These are phyloP conservation scores for Diploscapter pachys DNA, from an alignment of 1,140 invertebrate genomes.

Conservation along the genomic window DNA sequence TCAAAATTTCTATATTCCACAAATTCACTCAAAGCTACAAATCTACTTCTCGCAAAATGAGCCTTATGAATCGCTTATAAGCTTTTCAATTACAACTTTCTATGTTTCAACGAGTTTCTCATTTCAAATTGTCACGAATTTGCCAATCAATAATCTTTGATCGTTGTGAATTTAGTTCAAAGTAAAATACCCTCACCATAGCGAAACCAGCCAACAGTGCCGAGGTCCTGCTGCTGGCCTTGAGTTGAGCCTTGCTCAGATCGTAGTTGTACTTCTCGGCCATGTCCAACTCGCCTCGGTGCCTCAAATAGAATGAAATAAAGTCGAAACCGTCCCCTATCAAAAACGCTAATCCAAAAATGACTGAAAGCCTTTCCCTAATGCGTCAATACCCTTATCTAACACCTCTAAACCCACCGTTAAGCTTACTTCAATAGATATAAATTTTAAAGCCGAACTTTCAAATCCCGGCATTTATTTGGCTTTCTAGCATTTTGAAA, in stretches of 20 bases:
- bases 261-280: constrained; percentile 59
- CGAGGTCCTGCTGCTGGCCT: constrained; percentile 85
- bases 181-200: constrained; percentile 22
- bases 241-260: constrained; percentile 81
- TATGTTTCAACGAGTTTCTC: too few relatives aligned
- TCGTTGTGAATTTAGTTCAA: background rate
- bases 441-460: background rate
- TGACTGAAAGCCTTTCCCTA: background rate
- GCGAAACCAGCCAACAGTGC: constrained; percentile 76
- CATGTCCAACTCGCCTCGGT: constrained; percentile 50
- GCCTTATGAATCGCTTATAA: too few relatives aligned
- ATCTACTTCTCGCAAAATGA: too few relatives aligned
- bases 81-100: too few relatives aligned
- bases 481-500: background rate
- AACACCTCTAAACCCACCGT: background rate
- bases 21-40: too few relatives aligned
- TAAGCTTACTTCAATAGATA: background rate
- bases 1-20: too few relatives aligned
- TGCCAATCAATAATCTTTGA: too few relatives aligned
- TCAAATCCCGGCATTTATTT: background rate
- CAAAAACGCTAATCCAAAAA: background rate
- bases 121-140: too few relatives aligned
- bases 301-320: constrained; percentile 31
- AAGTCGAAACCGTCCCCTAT: background rate
- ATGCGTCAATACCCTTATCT: background rate